Percentiles rank a stretch among this genome's conserved stretches.
These are phyloP conservation scores for Lissocephala sabroskyi DNA, from an alignment of 2,888 invertebrate species.

Conservation along the genomic window DNA sequence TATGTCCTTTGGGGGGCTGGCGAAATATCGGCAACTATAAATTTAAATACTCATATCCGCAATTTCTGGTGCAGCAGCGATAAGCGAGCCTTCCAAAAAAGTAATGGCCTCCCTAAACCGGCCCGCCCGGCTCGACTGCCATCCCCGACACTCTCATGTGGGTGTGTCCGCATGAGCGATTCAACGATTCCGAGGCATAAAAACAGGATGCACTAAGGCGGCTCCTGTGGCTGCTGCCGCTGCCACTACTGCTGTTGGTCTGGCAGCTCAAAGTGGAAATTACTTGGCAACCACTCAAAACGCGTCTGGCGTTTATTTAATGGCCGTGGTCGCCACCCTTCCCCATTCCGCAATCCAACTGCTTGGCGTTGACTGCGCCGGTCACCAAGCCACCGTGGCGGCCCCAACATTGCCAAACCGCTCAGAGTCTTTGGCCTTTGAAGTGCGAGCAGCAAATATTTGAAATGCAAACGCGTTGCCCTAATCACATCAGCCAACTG, in stretches of 20 bases:
- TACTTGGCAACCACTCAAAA: constrained; percentile 44
- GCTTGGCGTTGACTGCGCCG: constrained; percentile 18
- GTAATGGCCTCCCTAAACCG: not conserved
- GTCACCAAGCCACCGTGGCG: constrained; percentile 19
- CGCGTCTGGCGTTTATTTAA: constrained; percentile 44
- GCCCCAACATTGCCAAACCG: constrained; percentile 11
- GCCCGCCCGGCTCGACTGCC: no score
- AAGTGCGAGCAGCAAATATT: constrained; percentile 36
- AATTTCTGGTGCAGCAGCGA: no score
- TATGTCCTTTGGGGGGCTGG: constrained; percentile 24
- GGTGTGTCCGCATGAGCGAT: not conserved
- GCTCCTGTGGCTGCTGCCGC: no score
- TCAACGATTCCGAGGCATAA: no score
- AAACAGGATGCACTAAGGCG: constrained; percentile 7
- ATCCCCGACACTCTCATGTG: not conserved
- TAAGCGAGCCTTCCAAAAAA: not conserved
- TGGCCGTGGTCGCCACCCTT: no score
- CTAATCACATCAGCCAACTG: not conserved
- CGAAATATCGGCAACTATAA: constrained; percentile 37
- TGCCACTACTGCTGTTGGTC: constrained; percentile 34
- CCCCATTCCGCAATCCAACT: no score
- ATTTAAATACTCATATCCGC: constrained; percentile 56
- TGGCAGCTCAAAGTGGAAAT: constrained; percentile 50
- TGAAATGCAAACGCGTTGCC: constrained; percentile 18
- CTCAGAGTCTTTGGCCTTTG: constrained; percentile 38